A percentile compares a stretch with the other conserved stretches of the same genome.
phyloP scores from a whole-genome alignment of 1,140 invertebrate genomes.

The Drosophila leontia region DNA sequence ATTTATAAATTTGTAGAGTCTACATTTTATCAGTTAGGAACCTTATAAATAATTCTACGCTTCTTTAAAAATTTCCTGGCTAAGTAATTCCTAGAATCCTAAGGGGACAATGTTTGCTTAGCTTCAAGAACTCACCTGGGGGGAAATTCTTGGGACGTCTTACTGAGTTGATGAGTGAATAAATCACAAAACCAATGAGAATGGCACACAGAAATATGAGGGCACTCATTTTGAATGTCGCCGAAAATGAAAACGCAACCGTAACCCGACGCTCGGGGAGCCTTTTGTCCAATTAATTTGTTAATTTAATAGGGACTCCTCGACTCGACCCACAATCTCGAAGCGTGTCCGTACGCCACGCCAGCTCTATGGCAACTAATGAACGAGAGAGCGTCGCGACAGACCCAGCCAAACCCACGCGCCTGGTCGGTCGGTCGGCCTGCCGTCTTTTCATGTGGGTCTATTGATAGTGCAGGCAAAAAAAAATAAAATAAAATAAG shows the following conservation, averaged over 20 bases:
- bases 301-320: slow-evolving; percentile 4
- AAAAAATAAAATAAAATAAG: slow-evolving; percentile 1
- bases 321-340: slow-evolving; percentile 5
- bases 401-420: slow-evolving; percentile 37
- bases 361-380: slow-evolving; percentile 64
- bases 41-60: neutral
- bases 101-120: neutral
- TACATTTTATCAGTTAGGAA: neutral
- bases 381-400: slow-evolving; percentile 20
- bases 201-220: slow-evolving; percentile 56
- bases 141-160: slow-evolving; percentile 75
- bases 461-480: slow-evolving; percentile 60
- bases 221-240: slow-evolving; percentile 55
- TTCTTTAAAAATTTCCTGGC: too few species aligned
- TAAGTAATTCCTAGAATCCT: slow-evolving; percentile 1
- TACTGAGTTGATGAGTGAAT: slow-evolving; percentile 61
- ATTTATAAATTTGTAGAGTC: neutral
- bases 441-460: slow-evolving; percentile 55
- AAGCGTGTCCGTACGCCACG: slow-evolving; percentile 52
- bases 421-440: slow-evolving; percentile 20
- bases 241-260: neutral
- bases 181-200: slow-evolving; percentile 62
- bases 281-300: slow-evolving; percentile 31
- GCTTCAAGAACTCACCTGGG: slow-evolving; percentile 64
- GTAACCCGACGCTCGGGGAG: slow-evolving; percentile 5